Conservation (phyloP, 2,113 vertebrate species). For the Atlantisia rogersi region DNA sequence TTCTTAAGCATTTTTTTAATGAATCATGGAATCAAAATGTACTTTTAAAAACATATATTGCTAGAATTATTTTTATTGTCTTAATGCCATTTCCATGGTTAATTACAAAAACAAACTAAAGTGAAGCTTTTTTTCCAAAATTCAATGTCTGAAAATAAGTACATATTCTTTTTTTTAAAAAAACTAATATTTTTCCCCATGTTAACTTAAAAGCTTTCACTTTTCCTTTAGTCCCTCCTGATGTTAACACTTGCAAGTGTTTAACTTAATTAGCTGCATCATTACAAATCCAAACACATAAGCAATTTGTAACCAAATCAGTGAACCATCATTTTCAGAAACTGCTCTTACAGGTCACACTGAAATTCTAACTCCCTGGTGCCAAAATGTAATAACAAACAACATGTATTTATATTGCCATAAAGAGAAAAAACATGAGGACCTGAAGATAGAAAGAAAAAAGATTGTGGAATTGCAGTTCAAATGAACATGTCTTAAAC, state of each 20-base stretch:
- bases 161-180: background rate
- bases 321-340: background rate
- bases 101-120: background rate
- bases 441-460: background rate
- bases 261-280: background rate
- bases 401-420: background rate
- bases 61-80: background rate
- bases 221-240: background rate
- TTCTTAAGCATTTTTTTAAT: background rate
- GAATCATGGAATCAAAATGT: background rate
- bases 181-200: background rate
- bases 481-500: background rate
- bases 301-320: background rate
- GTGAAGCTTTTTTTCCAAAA: background rate
- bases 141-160: background rate
- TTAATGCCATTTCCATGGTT: background rate
- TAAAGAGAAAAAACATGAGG: background rate
- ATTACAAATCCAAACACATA: background rate
- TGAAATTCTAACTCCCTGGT: background rate
- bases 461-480: background rate
- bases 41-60: background rate
- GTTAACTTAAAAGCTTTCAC: fast-evolving
- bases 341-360: background rate
- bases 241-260: background rate
- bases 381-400: background rate